Evolutionary conservation across 1,140 invertebrate species (phyloP), one percentile per base, ranked within the genome.

Genomic region (Cyclina sinensis): DNA sequence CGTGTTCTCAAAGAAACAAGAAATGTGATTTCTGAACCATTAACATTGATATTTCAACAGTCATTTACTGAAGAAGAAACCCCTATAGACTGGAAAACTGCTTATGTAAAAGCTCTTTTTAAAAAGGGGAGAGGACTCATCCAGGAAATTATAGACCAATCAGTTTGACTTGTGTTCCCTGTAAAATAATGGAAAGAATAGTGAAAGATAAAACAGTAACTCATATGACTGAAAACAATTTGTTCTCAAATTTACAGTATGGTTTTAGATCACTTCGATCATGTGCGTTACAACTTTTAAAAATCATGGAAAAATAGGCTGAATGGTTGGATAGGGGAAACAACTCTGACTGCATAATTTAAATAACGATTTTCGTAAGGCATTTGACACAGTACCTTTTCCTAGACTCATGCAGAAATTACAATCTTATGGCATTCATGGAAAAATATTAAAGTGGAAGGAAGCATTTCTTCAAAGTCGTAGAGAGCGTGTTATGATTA

Each of bases 161-260:
- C 21, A 39, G 16, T 68, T 48, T 82, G 24, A 82, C 80, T 24
- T 65, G 32, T 43, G 54, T 82, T 35, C 59, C 59, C 4, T 82
- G 80, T 27, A 82, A 82, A 43, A 18, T 82, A 2, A 82, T 82
- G 80, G 59, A 82, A 30, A 43, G 21, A 5, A 30, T 82, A 24
- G 27, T 65, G 9, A 62, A 32, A 82, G 54, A 80, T 57, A 18
- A 3, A 32, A 54, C 57, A 9, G 54, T 57, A 11, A 37, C 5
- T 21, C 32, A 30, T 82, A 21, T 82, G 43, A 46, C 43, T 9
- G 43, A 46, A 46, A 46, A 46, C 16, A 46, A 46, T 9, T 16
- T 46, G 16, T 46, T 46, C 16, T 46, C 24, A 39, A 30, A 82
- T 18, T 3, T 3, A 65, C 80, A 82, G 18, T 68, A 39, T 65